A percentile compares a stretch with the other conserved stretches of the same genome.
These are phyloP conservation scores for Drosophila mayaguana DNA, from an alignment of 2,888 invertebrate species.

Conservation along the genomic window DNA sequence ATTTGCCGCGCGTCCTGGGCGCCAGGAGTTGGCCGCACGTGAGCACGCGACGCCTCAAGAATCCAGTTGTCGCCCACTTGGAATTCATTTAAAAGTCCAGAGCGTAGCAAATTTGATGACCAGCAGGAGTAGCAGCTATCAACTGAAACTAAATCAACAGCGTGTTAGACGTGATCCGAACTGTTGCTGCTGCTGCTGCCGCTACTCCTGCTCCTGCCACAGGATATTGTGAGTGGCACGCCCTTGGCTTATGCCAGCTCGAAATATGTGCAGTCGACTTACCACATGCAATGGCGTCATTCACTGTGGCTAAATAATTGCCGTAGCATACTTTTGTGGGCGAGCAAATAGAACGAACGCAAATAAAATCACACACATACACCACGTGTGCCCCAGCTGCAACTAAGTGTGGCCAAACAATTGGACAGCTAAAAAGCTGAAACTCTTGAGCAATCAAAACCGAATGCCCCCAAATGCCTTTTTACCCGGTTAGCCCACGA, in stretches of 20 bases:
- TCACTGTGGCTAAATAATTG: slow-evolving; percentile 49
- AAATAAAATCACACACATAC: slow-evolving; percentile 26
- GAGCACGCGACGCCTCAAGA: slow-evolving; percentile 37
- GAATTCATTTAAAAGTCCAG: slow-evolving; percentile 75
- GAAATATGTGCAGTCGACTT: slow-evolving; percentile 25
- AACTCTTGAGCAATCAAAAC: slow-evolving; percentile 16
- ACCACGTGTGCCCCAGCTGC: slow-evolving; percentile 22
- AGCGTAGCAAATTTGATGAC: slow-evolving; percentile 75
- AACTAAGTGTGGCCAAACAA: slow-evolving; percentile 10
- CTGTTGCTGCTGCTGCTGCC: background rate
- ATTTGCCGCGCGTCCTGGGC: slow-evolving; percentile 46
- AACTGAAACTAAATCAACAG: slow-evolving; percentile 70
- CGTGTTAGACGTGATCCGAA: slow-evolving; percentile 58
- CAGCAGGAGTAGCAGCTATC: slow-evolving; percentile 34
- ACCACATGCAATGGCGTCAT: slow-evolving; percentile 35
- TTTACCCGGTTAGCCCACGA: slow-evolving; percentile 14
- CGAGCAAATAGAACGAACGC: background rate
- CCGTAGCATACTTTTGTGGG: slow-evolving; percentile 57
- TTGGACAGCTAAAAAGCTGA: slow-evolving; percentile 9
- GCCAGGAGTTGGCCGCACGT: slow-evolving; percentile 45
- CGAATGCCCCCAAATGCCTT: slow-evolving; percentile 15
- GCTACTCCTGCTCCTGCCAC: background rate
- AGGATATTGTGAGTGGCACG: slow-evolving; percentile 32
- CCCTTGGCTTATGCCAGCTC: slow-evolving; percentile 45
- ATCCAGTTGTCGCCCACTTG: slow-evolving; percentile 34